These are phyloP conservation scores for Oreotragus oreotragus DNA, from an alignment of 2,113 vertebrate genomes.

Conservation along the genomic window DNA sequence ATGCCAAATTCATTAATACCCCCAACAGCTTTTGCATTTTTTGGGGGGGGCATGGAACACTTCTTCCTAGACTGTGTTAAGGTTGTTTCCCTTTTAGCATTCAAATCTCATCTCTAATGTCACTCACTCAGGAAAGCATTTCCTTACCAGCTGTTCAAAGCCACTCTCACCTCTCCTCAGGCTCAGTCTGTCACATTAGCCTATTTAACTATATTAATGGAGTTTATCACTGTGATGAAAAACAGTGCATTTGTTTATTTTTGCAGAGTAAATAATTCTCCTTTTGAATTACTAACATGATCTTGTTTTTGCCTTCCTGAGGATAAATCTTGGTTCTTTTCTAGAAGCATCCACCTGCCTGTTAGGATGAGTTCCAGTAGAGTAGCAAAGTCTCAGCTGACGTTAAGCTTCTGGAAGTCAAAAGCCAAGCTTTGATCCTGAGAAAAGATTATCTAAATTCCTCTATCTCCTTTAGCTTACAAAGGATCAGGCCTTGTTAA, in stretches of 20 bases:
- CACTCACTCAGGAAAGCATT: background rate
- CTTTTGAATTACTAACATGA: background rate
- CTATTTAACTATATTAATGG: background rate
- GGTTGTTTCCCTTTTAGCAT: background rate
- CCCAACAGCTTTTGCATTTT: background rate
- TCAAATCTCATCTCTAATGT: background rate
- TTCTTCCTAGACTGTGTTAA: background rate
- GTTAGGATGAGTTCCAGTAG: background rate
- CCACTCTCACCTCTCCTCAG: background rate
- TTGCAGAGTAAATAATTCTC: background rate
- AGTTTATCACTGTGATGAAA: background rate
- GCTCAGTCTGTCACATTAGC: background rate
- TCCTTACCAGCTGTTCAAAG: background rate
- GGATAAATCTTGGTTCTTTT: slow-evolving; percentile 5
- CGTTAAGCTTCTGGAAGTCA: background rate
- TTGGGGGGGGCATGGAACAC: background rate
- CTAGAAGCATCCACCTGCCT: background rate
- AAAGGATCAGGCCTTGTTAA: background rate
- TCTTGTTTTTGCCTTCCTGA: background rate
- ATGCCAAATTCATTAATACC: background rate
- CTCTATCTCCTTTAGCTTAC: background rate
- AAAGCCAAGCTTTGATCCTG: background rate
- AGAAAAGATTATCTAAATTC: background rate
- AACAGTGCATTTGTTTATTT: background rate
- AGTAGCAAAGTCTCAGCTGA: background rate